phyloP scores from a whole-genome alignment of 2,797 vertebrate species.

The Anguilla pacifica region DNA sequence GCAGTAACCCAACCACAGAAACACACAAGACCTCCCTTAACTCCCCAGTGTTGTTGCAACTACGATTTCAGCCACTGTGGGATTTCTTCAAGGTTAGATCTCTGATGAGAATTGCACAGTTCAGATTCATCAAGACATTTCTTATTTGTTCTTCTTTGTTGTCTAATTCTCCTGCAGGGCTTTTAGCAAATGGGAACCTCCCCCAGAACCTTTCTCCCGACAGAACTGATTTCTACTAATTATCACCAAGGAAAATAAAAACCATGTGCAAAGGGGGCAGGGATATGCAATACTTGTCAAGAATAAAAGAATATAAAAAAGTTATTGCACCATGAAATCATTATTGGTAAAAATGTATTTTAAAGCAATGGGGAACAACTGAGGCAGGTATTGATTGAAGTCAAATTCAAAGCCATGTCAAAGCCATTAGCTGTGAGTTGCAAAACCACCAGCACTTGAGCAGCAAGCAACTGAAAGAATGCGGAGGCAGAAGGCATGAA shows the following conservation, averaged over 20 bases:
- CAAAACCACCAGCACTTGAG: not conserved
- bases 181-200: not conserved
- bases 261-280: not conserved
- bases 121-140: not conserved
- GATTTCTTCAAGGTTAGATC: not conserved
- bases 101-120: not conserved
- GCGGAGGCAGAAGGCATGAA: not conserved
- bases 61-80: not conserved
- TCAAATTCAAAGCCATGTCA: not conserved
- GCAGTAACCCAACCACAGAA: not conserved
- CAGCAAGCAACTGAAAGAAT: not conserved
- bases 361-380: not conserved
- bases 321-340: not conserved
- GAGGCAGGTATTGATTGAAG: not conserved
- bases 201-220: not conserved
- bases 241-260: conserved; percentile 19
- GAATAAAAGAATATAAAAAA: not conserved
- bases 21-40: not conserved
- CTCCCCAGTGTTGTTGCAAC: not conserved
- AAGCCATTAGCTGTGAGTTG: not conserved
- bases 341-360: not conserved
- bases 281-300: not conserved
- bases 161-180: not conserved
- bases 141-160: conserved; percentile 13
- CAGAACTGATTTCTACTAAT: conserved; percentile 8